Evolutionary conservation across 2,797 vertebrate genomes (phyloP).

Genomic region (Danionella dracula): DNA sequence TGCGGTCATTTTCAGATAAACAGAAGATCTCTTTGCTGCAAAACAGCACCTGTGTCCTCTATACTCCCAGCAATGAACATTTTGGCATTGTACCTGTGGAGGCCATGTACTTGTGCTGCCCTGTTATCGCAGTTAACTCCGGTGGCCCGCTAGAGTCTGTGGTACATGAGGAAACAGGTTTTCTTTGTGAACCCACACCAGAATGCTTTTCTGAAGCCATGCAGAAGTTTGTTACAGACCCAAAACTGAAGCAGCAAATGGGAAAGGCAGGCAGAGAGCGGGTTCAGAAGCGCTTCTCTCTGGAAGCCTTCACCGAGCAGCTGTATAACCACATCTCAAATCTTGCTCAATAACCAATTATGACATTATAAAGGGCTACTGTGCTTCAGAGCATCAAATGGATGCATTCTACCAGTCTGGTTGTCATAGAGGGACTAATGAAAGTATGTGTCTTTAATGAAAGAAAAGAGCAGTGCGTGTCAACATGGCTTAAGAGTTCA

Average conservation of each 20-base stretch:
- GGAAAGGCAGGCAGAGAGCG: conserved; percentile 83
- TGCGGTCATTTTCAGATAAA: conserved; percentile 86
- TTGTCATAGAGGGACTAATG: conserved; percentile 58
- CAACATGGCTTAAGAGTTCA: conserved; percentile 57
- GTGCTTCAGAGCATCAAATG: conserved; percentile 44
- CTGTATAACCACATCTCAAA: conserved; percentile 77
- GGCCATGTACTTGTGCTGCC: conserved; percentile 91
- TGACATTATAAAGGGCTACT: conserved; percentile 26
- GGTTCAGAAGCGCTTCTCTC: conserved; percentile 85
- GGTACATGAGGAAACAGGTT: conserved; percentile 80
- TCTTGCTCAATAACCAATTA: conserved; percentile 67
- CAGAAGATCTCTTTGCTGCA: conserved; percentile 83
- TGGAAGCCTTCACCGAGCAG: conserved; percentile 83
- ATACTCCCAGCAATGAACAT: conserved; percentile 94
- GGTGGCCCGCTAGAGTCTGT: conserved; percentile 93
- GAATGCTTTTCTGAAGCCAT: conserved; percentile 82
- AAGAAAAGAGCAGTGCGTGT: conserved; percentile 56
- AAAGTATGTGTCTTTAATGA: conserved; percentile 68
- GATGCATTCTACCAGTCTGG: conserved; percentile 61
- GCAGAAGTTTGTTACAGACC: conserved; percentile 77
- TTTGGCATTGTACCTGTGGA: conserved; percentile 96
- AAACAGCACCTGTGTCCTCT: conserved; percentile 79
- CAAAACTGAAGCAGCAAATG: conserved; percentile 78
- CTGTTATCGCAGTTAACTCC: conserved; percentile 89
- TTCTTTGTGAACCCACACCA: conserved; percentile 81